Conservation (phyloP, 2,797 vertebrate genomes). For the Megaceryle alcyon region DNA sequence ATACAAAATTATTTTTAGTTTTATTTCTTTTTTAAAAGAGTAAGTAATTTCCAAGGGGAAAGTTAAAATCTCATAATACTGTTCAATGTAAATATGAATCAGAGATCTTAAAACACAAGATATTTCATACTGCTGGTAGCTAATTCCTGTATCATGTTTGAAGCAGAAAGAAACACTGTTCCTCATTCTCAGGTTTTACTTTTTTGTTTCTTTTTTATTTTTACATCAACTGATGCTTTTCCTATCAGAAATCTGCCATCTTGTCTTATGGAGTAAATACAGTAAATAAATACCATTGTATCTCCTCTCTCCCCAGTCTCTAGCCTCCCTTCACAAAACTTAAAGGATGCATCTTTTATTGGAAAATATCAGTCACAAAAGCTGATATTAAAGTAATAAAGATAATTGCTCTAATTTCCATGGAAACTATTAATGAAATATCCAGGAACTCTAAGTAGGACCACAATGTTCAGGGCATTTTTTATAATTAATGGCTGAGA, state of each 20-base stretch:
- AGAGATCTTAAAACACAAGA: not conserved
- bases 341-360: not conserved
- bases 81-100: not conserved
- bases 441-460: not conserved
- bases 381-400: constrained; percentile 33
- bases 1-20: not conserved
- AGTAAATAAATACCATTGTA: not conserved
- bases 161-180: not conserved
- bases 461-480: constrained; percentile 14
- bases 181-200: not conserved
- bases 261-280: not conserved
- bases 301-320: not conserved
- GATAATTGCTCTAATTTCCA: constrained; percentile 15
- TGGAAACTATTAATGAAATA: constrained; percentile 24
- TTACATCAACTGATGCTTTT: not conserved
- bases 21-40: not conserved
- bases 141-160: not conserved
- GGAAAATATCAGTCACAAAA: not conserved
- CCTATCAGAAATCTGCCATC: not conserved
- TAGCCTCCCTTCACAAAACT: not conserved
- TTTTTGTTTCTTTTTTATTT: not conserved
- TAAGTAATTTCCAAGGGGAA: not conserved
- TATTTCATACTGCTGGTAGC: not conserved
- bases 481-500: constrained; percentile 38
- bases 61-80: not conserved